Percentiles rank a stretch among this genome's conserved stretches.
phyloP scores from a whole-genome alignment of 2,888 invertebrate genomes.

The Sclerodermus sp. region DNA sequence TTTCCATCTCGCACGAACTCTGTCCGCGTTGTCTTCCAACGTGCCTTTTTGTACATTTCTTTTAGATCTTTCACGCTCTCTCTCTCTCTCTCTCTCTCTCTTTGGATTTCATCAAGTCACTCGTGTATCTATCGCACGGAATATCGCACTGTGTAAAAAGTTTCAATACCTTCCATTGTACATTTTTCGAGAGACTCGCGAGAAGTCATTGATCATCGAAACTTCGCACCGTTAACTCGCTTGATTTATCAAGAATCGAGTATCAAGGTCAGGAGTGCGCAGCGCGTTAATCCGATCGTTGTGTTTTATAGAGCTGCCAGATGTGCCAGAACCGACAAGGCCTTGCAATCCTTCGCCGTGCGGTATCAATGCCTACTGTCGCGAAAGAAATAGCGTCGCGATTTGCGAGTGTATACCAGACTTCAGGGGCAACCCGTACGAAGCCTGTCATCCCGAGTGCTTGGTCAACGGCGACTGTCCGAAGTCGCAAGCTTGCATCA shows the following conservation, averaged over 20 bases:
- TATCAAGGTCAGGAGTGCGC: no score
- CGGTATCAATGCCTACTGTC: constrained; percentile 69
- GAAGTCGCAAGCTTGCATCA: constrained; percentile 67
- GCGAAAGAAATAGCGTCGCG: constrained; percentile 67
- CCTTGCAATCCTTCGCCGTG: constrained; percentile 70
- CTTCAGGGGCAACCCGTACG: constrained; percentile 68
- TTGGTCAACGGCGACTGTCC: constrained; percentile 72
- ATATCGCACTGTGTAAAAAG: no score
- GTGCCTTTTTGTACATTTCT: neutral
- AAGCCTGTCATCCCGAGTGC: constrained; percentile 71
- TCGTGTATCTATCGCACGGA: neutral
- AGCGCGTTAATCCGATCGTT: neutral
- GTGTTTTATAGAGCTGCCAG: constrained; percentile 11
- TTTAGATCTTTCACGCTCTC: neutral
- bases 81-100: no score
- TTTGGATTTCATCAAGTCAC: neutral
- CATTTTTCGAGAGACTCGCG: no score
- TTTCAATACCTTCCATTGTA: no score
- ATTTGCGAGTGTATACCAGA: constrained; percentile 71
- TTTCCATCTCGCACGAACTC: no score
- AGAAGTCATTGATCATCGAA: no score
- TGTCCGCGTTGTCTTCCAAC: no score
- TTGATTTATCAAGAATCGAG: no score
- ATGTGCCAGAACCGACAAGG: constrained; percentile 24
- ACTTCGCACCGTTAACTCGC: no score